Evolutionary conservation across 2,797 vertebrate species (phyloP).

Genomic region (Lagodon rhomboides): DNA sequence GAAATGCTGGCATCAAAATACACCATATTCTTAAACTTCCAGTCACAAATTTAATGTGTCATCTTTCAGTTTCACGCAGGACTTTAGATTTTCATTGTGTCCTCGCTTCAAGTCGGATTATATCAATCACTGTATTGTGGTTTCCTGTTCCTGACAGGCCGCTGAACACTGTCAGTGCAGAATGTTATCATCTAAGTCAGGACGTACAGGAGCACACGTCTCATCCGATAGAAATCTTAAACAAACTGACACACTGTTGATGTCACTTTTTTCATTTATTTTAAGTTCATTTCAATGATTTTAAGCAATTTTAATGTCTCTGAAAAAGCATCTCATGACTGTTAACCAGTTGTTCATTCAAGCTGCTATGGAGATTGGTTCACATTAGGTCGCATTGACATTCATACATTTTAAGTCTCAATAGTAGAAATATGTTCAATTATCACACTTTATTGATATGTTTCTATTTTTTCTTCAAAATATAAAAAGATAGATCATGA

Average conservation of each 20-base stretch:
- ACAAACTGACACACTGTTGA: constrained; percentile 68
- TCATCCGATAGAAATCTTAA: constrained; percentile 34
- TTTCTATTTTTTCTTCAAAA: constrained; percentile 86
- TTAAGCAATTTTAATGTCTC: constrained; percentile 81
- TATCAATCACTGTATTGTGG: constrained; percentile 56
- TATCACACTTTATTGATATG: constrained; percentile 87
- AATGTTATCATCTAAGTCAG: constrained; percentile 20
- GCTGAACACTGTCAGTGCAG: constrained; percentile 37
- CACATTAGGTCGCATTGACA: constrained; percentile 84
- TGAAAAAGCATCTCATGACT: constrained; percentile 83
- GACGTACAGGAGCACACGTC: constrained; percentile 25
- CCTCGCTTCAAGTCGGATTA: constrained; percentile 61
- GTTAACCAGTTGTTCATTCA: constrained; percentile 81
- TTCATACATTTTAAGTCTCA: constrained; percentile 88
- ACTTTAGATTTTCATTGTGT: constrained; percentile 52
- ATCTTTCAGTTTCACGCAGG: constrained; percentile 47
- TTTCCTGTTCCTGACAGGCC: constrained; percentile 46
- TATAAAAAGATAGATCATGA: constrained; percentile 88
- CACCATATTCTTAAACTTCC: constrained; percentile 26
- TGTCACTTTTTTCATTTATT: constrained; percentile 81
- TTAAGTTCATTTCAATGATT: constrained; percentile 82
- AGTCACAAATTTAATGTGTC: constrained; percentile 44
- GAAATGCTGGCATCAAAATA: constrained; percentile 31
- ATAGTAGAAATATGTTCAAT: constrained; percentile 85
- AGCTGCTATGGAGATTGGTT: constrained; percentile 84